Evolutionary conservation across 2,888 invertebrate genomes (phyloP).

Genomic region (Metopia argyrocephala): DNA sequence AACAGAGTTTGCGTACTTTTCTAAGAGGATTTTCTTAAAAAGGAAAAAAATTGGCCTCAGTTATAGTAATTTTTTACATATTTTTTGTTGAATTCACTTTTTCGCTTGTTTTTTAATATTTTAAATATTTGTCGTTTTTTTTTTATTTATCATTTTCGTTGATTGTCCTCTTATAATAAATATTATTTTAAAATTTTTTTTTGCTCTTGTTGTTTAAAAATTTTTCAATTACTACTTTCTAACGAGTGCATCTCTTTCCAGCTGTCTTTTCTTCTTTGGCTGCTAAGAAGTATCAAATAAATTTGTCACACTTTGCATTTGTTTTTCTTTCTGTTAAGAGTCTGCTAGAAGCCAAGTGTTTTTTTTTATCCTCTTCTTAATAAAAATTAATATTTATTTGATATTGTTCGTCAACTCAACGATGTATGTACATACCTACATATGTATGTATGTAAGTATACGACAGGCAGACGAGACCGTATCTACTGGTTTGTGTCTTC

Average conservation of each 20-base stretch:
- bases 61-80: conserved; percentile 28
- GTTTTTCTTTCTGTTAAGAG: background rate
- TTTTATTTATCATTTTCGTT: conserved; percentile 24
- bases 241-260: conserved; percentile 19
- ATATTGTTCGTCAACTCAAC: background rate
- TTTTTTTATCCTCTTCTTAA: conserved; percentile 18
- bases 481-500: conserved; percentile 24
- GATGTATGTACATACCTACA: background rate
- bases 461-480: too few relatives aligned
- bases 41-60: too few relatives aligned
- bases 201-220: too few relatives aligned
- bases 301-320: conserved; percentile 64
- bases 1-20: background rate
- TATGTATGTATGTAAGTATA: background rate
- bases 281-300: conserved; percentile 55
- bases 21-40: background rate
- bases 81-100: conserved; percentile 24
- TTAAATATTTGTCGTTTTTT: background rate
- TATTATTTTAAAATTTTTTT: conserved; percentile 70
- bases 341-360: conserved; percentile 37
- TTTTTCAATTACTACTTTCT: too few relatives aligned
- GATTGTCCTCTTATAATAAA: conserved; percentile 72
- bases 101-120: background rate
- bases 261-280: conserved; percentile 13
- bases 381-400: conserved; percentile 40